A percentile compares a stretch with the other conserved stretches of the same genome.
Evolutionary conservation across 2,888 invertebrate species (phyloP).

Genomic region (Sesia apiformis): DNA sequence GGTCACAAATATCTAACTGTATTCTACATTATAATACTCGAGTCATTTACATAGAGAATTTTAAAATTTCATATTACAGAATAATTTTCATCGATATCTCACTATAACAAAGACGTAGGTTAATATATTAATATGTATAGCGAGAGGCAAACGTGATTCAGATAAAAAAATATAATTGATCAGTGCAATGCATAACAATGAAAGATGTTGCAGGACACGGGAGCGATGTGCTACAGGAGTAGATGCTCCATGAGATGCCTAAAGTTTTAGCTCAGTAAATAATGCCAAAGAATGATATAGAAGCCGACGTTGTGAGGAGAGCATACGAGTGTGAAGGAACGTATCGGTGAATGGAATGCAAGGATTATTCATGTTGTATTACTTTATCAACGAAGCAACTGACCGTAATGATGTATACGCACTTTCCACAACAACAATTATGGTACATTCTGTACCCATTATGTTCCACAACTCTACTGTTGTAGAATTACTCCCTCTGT

Average conservation of each 20-base stretch:
- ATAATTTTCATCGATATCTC: neutral
- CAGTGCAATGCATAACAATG: neutral
- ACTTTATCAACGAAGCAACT: conserved; percentile 27
- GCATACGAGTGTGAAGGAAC: conserved; percentile 38
- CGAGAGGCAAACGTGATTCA: neutral
- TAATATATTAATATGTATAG: conserved; percentile 9
- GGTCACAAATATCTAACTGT: conserved; percentile 59
- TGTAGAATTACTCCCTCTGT: conserved; percentile 47
- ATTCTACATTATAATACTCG: conserved; percentile 52
- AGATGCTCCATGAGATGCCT: neutral
- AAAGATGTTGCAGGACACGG: neutral
- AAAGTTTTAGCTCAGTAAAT: conserved; percentile 60
- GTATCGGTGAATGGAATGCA: conserved; percentile 41
- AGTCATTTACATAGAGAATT: conserved; percentile 31
- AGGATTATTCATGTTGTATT: conserved; percentile 18
- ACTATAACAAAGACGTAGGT: conserved; percentile 23
- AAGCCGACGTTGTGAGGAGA: conserved; percentile 34
- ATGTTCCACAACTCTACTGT: conserved; percentile 37
- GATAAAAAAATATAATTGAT: neutral
- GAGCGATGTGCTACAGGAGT: no score
- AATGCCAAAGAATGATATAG: conserved; percentile 69
- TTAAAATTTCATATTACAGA: conserved; percentile 18
- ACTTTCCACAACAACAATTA: conserved; percentile 13
- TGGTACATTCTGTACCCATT: no score
- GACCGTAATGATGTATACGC: conserved; percentile 16